Percentiles rank a stretch among this genome's conserved stretches.
phyloP scores from a whole-genome alignment of 2,113 vertebrate species.

The Turdus rufiventris region DNA sequence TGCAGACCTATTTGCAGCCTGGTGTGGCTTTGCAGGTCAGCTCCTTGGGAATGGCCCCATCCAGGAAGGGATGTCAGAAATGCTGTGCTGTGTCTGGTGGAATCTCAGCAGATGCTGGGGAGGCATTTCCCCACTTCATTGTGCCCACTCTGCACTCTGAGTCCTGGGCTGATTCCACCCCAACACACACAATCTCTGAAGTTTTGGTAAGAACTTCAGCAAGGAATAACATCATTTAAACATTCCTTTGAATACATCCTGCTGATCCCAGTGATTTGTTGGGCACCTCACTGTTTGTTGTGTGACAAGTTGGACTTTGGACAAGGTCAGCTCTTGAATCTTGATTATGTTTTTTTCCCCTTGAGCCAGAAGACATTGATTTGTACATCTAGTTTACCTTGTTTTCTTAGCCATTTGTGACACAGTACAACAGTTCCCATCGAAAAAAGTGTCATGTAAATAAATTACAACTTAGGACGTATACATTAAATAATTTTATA shows the following conservation, averaged over 20 bases:
- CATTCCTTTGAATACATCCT: constrained; percentile 33
- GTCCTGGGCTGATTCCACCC: neutral
- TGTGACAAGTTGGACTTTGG: constrained; percentile 83
- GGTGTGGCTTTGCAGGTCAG: accelerated
- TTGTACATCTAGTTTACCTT: constrained; percentile 92
- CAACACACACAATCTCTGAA: neutral
- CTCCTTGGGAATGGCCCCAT: neutral
- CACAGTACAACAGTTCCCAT: constrained; percentile 89
- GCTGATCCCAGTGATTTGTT: constrained; percentile 74
- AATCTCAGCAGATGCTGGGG: neutral
- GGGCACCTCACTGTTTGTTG: constrained; percentile 67
- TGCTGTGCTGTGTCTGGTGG: accelerated
- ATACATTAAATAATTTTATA: constrained; percentile 91
- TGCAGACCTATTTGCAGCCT: neutral
- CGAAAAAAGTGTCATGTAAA: constrained; percentile 88
- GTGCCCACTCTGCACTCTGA: neutral
- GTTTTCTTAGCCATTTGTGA: constrained; percentile 91
- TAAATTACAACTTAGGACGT: constrained; percentile 85
- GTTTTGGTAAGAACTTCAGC: constrained; percentile 13
- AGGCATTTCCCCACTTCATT: neutral
- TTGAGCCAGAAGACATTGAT: constrained; percentile 88
- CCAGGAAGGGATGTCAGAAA: neutral
- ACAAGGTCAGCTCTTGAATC: constrained; percentile 89
- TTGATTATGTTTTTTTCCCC: constrained; percentile 85
- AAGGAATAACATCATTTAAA: constrained; percentile 11